Conservation (phyloP, 2,888 invertebrate species). For the Trissolcus japonicus region DNA sequence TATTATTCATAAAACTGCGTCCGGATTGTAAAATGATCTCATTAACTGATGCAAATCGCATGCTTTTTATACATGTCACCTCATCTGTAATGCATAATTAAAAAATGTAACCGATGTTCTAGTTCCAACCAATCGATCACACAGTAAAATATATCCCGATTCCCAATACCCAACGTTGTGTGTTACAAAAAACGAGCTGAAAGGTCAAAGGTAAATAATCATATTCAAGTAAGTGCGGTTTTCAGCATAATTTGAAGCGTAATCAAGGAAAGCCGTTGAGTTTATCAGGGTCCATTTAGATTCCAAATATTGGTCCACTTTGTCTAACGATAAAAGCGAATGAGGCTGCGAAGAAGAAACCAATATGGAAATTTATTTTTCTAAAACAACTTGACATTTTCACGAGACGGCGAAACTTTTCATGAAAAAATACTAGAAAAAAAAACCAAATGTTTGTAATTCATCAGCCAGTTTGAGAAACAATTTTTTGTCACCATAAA, state of each 20-base stretch:
- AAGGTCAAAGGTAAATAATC: constrained; percentile 25
- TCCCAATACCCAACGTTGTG: not conserved
- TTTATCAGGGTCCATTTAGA: constrained; percentile 25
- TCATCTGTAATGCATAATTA: constrained; percentile 28
- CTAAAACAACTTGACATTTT: constrained; percentile 15
- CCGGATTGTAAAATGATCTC: constrained; percentile 28
- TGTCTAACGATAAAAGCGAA: not conserved
- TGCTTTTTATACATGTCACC: constrained; percentile 1
- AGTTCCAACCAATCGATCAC: constrained; percentile 2
- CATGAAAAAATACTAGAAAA: constrained; percentile 18
- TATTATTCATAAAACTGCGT: constrained; percentile 24
- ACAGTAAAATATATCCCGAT: not conserved
- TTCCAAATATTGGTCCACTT: constrained; percentile 47
- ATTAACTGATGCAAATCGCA: constrained; percentile 25
- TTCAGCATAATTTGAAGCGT: constrained; percentile 3
- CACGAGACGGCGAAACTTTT: not conserved
- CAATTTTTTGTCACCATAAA: constrained; percentile 17
- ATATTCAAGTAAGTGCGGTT: not conserved
- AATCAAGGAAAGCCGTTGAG: constrained; percentile 17
- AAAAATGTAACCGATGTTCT: constrained; percentile 24
- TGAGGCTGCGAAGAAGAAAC: constrained; percentile 40
- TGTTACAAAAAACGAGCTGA: constrained; percentile 14
- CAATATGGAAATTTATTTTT: constrained; percentile 7
- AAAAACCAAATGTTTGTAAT: not conserved
- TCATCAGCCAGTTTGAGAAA: constrained; percentile 9